Conservation (phyloP, 2,113 vertebrate genomes). For the Elgaria multicarinata region DNA sequence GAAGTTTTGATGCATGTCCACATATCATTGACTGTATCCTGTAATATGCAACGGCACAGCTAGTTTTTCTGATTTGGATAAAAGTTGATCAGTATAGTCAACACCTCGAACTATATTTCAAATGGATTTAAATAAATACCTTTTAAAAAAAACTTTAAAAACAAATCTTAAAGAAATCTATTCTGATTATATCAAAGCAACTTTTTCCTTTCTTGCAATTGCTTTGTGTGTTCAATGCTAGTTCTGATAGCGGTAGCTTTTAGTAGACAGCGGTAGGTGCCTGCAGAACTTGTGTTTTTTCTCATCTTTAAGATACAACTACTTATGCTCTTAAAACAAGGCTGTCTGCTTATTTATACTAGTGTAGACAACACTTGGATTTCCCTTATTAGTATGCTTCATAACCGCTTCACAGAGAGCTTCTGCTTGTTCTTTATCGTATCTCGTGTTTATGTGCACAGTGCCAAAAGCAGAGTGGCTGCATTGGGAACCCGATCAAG, state of each 20-base stretch:
- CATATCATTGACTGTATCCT: slow-evolving; percentile 99
- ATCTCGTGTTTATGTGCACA: slow-evolving; percentile 99
- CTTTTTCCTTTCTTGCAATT: slow-evolving; percentile 99
- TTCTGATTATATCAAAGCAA: slow-evolving; percentile 99
- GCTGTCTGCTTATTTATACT: slow-evolving; percentile 94
- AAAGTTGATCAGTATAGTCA: slow-evolving; percentile 98
- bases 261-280: slow-evolving; percentile 99
- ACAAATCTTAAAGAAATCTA: slow-evolving; percentile 97
- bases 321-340: slow-evolving; percentile 93
- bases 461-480: slow-evolving; percentile 92
- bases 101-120: slow-evolving; percentile 98
- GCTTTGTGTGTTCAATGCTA: slow-evolving; percentile 99
- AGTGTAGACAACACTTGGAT: slow-evolving; percentile 92
- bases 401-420: slow-evolving; percentile 98
- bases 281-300: slow-evolving; percentile 97
- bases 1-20: slow-evolving; percentile 99
- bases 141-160: slow-evolving; percentile 97
- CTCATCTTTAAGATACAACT: slow-evolving; percentile 96
- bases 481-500: slow-evolving; percentile 75
- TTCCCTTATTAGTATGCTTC: slow-evolving; percentile 99
- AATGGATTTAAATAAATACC: slow-evolving; percentile 94
- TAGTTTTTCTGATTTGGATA: slow-evolving; percentile 99
- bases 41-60: slow-evolving; percentile 99
- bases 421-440: slow-evolving; percentile 99
- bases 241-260: slow-evolving; percentile 99